Conservation (phyloP, 2,113 vertebrate species). For the Tachuris rubrigastra region DNA sequence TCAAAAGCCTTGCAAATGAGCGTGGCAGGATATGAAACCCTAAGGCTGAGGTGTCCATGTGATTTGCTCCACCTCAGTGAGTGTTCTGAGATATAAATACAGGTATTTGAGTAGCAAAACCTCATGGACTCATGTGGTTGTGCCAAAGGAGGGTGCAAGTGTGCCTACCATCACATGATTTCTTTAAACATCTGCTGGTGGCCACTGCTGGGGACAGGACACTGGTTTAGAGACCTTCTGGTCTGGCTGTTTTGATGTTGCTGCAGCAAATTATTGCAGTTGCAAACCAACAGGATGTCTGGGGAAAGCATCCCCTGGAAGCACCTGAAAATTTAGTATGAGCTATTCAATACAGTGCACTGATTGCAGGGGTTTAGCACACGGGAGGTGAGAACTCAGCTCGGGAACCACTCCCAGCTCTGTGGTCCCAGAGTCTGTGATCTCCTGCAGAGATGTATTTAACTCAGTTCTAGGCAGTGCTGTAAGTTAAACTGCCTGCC, state of each 20-base stretch:
- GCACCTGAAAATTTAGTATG: not conserved
- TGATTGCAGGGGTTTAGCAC: not conserved
- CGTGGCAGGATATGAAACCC: not conserved
- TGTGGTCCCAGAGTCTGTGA: rapidly evolving
- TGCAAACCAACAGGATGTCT: not conserved
- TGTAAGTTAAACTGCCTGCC: not conserved
- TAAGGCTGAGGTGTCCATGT: not conserved
- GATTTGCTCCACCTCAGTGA: not conserved
- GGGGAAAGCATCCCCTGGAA: not conserved
- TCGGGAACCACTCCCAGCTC: not conserved
- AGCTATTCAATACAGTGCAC: rapidly evolving
- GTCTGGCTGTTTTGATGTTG: not conserved
- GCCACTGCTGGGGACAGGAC: not conserved
- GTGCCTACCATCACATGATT: not conserved
- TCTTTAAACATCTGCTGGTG: not conserved
- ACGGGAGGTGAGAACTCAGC: not conserved
- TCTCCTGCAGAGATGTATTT: not conserved
- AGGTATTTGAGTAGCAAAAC: not conserved
- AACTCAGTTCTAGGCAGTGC: not conserved
- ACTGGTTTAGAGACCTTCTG: not conserved
- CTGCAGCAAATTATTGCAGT: rapidly evolving
- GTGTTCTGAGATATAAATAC: not conserved
- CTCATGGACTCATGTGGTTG: no score
- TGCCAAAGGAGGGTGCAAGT: not conserved
- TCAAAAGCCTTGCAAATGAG: not conserved